Evolutionary conservation across 2,113 vertebrate genomes (phyloP), one percentile per base, ranked within the genome.

Genomic region (Heterocephalus glaber): DNA sequence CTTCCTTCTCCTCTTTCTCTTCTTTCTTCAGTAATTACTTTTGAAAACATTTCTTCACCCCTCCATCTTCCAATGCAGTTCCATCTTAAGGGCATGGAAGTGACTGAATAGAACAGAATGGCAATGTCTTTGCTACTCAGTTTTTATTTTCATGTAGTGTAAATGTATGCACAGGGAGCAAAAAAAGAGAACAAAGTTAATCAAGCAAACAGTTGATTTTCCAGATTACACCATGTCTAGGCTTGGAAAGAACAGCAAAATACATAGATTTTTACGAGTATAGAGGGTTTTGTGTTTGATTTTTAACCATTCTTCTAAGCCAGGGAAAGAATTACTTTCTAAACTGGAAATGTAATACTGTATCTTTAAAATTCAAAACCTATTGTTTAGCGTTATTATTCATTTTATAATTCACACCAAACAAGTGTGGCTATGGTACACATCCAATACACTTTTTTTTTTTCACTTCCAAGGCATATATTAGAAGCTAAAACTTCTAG

Each of bases 171-270:
- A 33, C 20, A 74, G 61, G n/a, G 68, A 86, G 12, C 30, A 83
- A 49, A 88, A 49, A 61, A 44, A 92, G 49, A 95, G 24, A n/a
- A 41, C 11, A 82, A 14, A 81, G 3, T 87, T 92, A 92, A 79
- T 77, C 14, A 94, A 54, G 47, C 17, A 94, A 92, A 74, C 38
- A 54, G n/a, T 72, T 94, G 41, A 56, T 91, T 93, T 90, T 28
- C 54, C 41, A 74, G 70, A 56, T 84, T 65, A 76, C 44, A 76
- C 77, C 26, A 68, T 33, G 7, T 68, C 22, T 65, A n/a, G 30
- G 38, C 56, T 84, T 87, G 30, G 72, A 94, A 72, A 56, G 86
- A 38, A 97, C 94, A 93, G 24, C 68, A 84, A 90, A 90, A 76
- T 28, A 81, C 30, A 44, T 5, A 11, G 22, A 41, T 65, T 89